Evolutionary conservation across 2,113 vertebrate species (phyloP).

Genomic region (Salminus brasiliensis): DNA sequence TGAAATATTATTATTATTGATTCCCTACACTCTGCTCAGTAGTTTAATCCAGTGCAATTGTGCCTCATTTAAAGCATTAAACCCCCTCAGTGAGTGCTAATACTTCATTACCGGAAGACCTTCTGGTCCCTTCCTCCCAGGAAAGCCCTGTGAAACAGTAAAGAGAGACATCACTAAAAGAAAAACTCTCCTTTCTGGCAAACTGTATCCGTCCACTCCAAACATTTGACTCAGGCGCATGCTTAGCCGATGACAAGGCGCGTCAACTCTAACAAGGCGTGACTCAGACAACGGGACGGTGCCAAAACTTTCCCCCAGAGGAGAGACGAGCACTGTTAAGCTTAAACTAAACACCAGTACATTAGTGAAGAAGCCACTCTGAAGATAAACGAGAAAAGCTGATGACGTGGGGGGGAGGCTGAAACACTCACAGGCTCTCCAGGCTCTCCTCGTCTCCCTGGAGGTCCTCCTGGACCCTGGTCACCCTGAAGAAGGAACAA

Average conservation of each 20-base stretch:
- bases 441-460: neutral
- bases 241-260: constrained; percentile 59
- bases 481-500: constrained; percentile 38
- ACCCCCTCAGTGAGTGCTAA: neutral
- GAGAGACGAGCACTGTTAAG: neutral
- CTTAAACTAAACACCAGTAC: constrained; percentile 33
- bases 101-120: constrained; percentile 61
- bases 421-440: constrained; percentile 38
- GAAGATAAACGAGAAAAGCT: neutral
- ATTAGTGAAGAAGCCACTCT: neutral
- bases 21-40: too few species aligned
- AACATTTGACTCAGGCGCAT: constrained; percentile 45
- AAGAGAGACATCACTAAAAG: neutral
- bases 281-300: neutral
- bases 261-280: too few species aligned
- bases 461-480: constrained; percentile 10
- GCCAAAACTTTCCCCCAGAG: neutral
- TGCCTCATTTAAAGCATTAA: too few species aligned
- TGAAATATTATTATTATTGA: too few species aligned
- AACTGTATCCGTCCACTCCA: neutral
- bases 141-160: constrained; percentile 62
- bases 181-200: neutral
- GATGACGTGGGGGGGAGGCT: constrained; percentile 45
- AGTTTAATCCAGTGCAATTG: too few species aligned
- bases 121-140: constrained; percentile 63